Percentiles rank a stretch among this genome's conserved stretches.
These are phyloP conservation scores for Quiscalus mexicanus DNA, from an alignment of 2,113 vertebrate genomes.

Conservation along the genomic window DNA sequence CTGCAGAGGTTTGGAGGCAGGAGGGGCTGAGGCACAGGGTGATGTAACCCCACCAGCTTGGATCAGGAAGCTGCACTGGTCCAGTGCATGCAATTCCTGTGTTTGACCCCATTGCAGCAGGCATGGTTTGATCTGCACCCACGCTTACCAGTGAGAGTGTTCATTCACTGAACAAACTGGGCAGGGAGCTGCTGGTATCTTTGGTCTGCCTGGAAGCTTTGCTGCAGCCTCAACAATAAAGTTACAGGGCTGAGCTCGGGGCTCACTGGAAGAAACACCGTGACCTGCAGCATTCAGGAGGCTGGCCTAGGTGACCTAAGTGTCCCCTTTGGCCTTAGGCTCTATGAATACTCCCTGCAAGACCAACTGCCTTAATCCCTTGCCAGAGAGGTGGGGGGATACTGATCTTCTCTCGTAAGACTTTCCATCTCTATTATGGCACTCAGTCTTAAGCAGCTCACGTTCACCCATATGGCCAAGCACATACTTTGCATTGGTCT, in stretches of 20 bases:
- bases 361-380: slow-evolving; percentile 70
- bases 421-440: slow-evolving; percentile 64
- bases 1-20: not conserved
- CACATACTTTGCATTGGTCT: slow-evolving; percentile 70
- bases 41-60: not conserved
- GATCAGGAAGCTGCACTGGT: not conserved
- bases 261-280: not conserved
- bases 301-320: slow-evolving; percentile 22
- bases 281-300: slow-evolving; percentile 17
- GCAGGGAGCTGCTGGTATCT: not conserved
- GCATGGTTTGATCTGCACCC: not conserved
- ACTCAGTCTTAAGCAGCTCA: slow-evolving; percentile 59
- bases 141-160: not conserved
- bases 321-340: not conserved
- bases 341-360: slow-evolving; percentile 53
- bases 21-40: not conserved
- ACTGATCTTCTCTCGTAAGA: slow-evolving; percentile 59
- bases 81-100: not conserved
- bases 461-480: slow-evolving; percentile 62
- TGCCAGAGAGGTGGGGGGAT: slow-evolving; percentile 33
- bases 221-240: not conserved
- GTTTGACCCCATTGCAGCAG: not conserved
- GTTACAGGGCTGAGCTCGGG: not conserved
- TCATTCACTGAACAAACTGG: not conserved
- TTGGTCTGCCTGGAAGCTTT: not conserved